Evolutionary conservation across 2,113 vertebrate species (phyloP).

Genomic region (Ploceus nigricollis): DNA sequence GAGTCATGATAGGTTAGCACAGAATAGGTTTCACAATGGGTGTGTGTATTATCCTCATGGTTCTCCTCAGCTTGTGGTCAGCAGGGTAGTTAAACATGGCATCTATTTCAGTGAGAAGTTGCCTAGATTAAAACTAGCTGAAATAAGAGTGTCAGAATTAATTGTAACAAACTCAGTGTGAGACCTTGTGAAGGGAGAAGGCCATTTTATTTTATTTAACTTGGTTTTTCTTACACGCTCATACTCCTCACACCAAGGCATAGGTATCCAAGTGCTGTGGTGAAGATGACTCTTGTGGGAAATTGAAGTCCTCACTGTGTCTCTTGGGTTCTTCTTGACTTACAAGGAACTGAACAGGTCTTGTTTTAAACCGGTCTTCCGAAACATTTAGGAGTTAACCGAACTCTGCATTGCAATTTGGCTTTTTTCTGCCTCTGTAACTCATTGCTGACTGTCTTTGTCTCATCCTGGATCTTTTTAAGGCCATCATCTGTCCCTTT

Average conservation of each 20-base stretch:
- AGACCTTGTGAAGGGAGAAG: not conserved
- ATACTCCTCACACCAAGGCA: not conserved
- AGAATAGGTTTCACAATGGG: conserved; percentile 37
- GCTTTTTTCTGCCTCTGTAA: not conserved
- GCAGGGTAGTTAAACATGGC: not conserved
- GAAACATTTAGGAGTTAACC: not conserved
- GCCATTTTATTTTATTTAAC: not conserved
- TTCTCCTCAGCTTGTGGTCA: conserved; percentile 41
- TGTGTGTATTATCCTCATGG: not conserved
- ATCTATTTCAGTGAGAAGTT: not conserved
- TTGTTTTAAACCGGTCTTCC: not conserved
- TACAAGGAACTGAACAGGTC: not conserved
- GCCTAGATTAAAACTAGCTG: not conserved
- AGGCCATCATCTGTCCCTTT: not conserved
- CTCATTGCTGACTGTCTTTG: not conserved
- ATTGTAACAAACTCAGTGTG: not conserved
- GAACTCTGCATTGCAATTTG: not conserved
- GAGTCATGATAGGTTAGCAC: conserved; percentile 38
- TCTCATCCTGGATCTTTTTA: not conserved
- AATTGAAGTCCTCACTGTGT: not conserved
- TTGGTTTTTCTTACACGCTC: not conserved
- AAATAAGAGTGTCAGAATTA: not conserved
- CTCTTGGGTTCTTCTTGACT: not conserved
- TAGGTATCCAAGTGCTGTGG: not conserved
- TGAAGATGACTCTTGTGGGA: not conserved